These are phyloP conservation scores for Vulpes vulpes DNA, from an alignment of 2,113 vertebrate species.

Conservation along the genomic window DNA sequence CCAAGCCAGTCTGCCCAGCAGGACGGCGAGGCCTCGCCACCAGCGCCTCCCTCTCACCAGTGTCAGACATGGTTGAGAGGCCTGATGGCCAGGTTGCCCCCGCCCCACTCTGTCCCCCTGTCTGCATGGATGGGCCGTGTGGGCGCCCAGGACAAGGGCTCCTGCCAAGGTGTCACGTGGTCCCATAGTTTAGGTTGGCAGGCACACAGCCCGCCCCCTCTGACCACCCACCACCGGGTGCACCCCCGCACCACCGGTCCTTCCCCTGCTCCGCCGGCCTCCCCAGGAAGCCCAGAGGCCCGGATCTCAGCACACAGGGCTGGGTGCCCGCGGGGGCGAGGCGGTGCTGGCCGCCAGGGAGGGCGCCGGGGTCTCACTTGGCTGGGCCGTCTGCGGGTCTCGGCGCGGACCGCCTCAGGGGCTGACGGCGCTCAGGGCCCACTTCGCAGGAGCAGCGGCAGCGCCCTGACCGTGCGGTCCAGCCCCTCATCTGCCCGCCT, in stretches of 20 bases:
- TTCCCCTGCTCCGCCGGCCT: background rate
- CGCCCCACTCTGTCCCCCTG: background rate
- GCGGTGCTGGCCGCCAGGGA: background rate
- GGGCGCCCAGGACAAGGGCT: background rate
- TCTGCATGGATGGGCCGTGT: background rate
- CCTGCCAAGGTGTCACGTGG: background rate
- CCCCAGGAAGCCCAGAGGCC: background rate
- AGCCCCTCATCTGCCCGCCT: accelerated
- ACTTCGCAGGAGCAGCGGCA: accelerated
- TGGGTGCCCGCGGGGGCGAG: accelerated
- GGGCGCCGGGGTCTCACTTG: background rate
- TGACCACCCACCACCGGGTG: background rate
- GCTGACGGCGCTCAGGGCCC: background rate
- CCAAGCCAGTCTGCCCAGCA: too few relatives aligned
- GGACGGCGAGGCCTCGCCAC: background rate
- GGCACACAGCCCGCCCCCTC: too few relatives aligned
- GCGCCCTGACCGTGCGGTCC: too few relatives aligned
- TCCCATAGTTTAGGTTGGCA: too few relatives aligned
- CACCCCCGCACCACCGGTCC: background rate
- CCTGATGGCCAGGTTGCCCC: background rate
- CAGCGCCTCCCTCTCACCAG: background rate
- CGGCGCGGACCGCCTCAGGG: too few relatives aligned
- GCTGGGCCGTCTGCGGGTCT: background rate
- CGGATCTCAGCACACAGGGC: background rate
- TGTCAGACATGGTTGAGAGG: accelerated